A percentile compares a stretch with the other conserved stretches of the same genome.
Evolutionary conservation across 2,113 vertebrate genomes (phyloP).

Genomic region (Lepisosteus osseus): DNA sequence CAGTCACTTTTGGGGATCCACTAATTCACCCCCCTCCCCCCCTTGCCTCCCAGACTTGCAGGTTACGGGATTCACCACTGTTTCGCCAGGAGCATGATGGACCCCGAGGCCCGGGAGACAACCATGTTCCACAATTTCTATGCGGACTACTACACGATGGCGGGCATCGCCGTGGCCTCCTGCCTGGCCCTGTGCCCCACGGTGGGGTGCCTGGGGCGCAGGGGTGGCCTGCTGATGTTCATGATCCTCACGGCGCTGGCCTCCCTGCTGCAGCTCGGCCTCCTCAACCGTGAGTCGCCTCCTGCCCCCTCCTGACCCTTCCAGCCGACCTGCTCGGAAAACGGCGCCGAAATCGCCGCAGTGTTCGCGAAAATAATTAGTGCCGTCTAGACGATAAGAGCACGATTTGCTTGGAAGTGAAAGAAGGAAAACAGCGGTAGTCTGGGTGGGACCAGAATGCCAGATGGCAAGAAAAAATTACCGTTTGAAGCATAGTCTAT

Average conservation of each 20-base stretch:
- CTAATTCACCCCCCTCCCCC: background rate
- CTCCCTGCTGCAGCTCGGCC: slow-evolving; percentile 87
- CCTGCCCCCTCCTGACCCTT: too few relatives aligned
- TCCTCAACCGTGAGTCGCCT: slow-evolving; percentile 85
- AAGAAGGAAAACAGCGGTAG: too few relatives aligned
- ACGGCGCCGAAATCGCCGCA: too few relatives aligned
- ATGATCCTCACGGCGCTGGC: slow-evolving; percentile 96
- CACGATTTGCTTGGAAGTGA: too few relatives aligned
- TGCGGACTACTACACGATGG: slow-evolving; percentile 87
- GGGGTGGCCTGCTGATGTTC: slow-evolving; percentile 90
- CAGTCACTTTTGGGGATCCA: too few relatives aligned
- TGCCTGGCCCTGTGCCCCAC: slow-evolving; percentile 86
- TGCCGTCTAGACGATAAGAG: too few relatives aligned
- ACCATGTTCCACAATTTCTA: slow-evolving; percentile 86
- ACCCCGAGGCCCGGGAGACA: slow-evolving; percentile 78
- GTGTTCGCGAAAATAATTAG: too few relatives aligned
- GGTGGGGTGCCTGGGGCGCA: slow-evolving; percentile 83
- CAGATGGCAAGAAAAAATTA: too few relatives aligned
- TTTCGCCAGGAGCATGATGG: slow-evolving; percentile 92
- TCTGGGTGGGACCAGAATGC: too few relatives aligned
- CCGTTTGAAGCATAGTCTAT: too few relatives aligned
- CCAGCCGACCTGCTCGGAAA: too few relatives aligned
- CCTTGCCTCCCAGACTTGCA: slow-evolving; percentile 70
- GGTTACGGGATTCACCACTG: slow-evolving; percentile 96
- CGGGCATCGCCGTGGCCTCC: slow-evolving; percentile 84